A percentile compares a stretch with the other conserved stretches of the same genome.
phyloP scores from a whole-genome alignment of 2,113 vertebrate genomes.

The Prochilodus magdalenae region DNA sequence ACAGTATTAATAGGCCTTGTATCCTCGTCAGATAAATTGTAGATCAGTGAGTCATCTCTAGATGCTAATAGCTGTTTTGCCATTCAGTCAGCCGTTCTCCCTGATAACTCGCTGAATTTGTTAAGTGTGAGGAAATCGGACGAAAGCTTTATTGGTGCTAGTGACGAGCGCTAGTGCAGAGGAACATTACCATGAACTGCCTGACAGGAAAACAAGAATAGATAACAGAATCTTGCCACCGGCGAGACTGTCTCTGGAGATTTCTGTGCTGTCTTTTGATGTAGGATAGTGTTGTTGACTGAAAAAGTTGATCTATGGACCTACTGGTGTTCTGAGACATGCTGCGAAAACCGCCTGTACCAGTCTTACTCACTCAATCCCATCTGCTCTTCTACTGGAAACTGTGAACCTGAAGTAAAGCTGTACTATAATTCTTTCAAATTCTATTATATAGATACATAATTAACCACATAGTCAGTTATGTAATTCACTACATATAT shows the following conservation, averaged over 20 bases:
- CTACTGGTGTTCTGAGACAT: not conserved
- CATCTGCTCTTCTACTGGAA: not conserved
- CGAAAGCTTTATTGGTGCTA: not conserved
- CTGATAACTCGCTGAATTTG: conserved; percentile 35
- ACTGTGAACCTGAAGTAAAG: not conserved
- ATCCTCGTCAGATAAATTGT: conserved; percentile 56
- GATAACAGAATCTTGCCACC: conserved; percentile 23
- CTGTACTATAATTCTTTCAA: not conserved
- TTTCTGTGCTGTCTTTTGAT: not conserved
- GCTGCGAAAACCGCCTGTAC: not conserved
- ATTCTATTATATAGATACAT: not conserved
- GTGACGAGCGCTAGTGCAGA: not conserved
- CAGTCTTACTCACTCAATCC: not conserved
- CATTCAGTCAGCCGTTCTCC: conserved; percentile 32
- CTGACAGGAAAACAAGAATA: conserved; percentile 29
- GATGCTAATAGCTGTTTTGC: conserved; percentile 54
- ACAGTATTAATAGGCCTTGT: conserved; percentile 65
- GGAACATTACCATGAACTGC: conserved; percentile 31
- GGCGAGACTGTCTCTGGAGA: not conserved
- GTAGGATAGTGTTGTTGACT: not conserved
- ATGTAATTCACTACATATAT: too few species aligned
- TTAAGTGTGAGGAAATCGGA: conserved; percentile 33
- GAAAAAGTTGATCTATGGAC: not conserved
- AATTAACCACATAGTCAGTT: too few species aligned
- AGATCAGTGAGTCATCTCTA: conserved; percentile 63